Evolutionary conservation across 1,140 invertebrate genomes (phyloP), one percentile per base, ranked within the genome.

Genomic region (Formica exsecta): DNA sequence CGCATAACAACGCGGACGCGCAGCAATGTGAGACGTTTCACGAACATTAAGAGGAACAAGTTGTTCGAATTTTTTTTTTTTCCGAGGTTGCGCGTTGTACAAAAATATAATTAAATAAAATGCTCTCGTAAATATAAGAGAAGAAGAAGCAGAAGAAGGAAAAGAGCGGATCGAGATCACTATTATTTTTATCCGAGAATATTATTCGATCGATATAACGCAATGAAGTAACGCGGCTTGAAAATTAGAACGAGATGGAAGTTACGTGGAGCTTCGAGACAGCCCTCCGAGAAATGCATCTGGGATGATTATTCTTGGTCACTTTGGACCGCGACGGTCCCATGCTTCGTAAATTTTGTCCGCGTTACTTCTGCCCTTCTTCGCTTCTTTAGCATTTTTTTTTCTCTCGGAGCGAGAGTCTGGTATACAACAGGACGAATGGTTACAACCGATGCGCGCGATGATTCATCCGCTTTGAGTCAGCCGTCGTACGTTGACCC

Each of bases 401-500:
- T 22, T 44, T 29, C n/a, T 57, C 44, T 32, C 38, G 22, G 22
- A 68, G 51, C 65, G 48, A 59, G 65, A 59, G 25, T 41, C 25
- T 11, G 65, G 54, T 73, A 71, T 32, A 22, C 11, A 51, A 51
- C 51, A 81, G 66, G 36, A 81, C 79, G 36, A 29, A 61, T 73
- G 66, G 66, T 41, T 59, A 81, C 66, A 44, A 73, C 36, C 25
- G 54, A 61, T 38, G 68, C 25, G 51, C 51, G 32, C 79, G 79
- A 74, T 83, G 79, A 83, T 83, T 83, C 79, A 83, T 74, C 41
- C 38, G 54, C 54, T 61, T 83, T 36, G 79, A 74, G 79, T 83
- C 79, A 74, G 68, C 68, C 61, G 79, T 83, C 68, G 79, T 83
- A 74, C 79, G 38, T 83, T 83, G 79, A 83, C 79, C 79, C 68